phyloP scores from a whole-genome alignment of 2,113 vertebrate species.

The Nibea albiflora region DNA sequence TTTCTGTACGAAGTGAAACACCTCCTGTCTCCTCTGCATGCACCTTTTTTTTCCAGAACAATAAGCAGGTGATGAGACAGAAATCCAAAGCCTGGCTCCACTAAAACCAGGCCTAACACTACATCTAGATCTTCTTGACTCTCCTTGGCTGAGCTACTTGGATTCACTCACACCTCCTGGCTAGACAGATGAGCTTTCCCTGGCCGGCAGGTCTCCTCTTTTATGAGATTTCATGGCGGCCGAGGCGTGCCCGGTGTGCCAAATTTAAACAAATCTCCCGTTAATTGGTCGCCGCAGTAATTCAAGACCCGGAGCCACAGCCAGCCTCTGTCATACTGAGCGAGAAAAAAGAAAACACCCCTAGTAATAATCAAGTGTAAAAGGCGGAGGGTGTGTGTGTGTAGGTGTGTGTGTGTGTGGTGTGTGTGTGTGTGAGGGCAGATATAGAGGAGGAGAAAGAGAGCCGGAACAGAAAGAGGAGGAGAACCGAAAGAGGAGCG shows the following conservation, averaged over 20 bases:
- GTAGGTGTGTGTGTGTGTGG: slow-evolving; percentile 1
- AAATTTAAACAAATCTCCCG: slow-evolving; percentile 93
- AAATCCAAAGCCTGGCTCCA: neutral
- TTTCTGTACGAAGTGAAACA: slow-evolving; percentile 10
- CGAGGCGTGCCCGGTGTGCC: slow-evolving; percentile 86
- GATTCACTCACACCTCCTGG: slow-evolving; percentile 65
- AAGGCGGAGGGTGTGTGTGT: slow-evolving; percentile 43
- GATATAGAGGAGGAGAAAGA: slow-evolving; percentile 19
- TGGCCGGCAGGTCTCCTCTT: slow-evolving; percentile 64
- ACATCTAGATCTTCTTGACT: slow-evolving; percentile 1
- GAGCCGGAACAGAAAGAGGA: slow-evolving; percentile 26
- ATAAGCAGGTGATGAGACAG: neutral
- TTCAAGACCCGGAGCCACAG: slow-evolving; percentile 88
- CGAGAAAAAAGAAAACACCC: slow-evolving; percentile 77
- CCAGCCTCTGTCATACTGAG: slow-evolving; percentile 88
- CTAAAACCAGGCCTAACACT: slow-evolving; percentile 6
- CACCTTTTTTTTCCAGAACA: neutral
- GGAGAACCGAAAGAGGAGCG: slow-evolving; percentile 21
- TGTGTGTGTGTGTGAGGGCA: slow-evolving; percentile 29
- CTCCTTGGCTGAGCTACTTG: slow-evolving; percentile 7
- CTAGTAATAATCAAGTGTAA: slow-evolving; percentile 86
- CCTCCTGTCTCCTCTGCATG: neutral
- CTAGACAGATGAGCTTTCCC: slow-evolving; percentile 72
- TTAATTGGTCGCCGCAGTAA: slow-evolving; percentile 95
- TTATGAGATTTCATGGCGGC: slow-evolving; percentile 87